A percentile compares a stretch with the other conserved stretches of the same genome.
These are phyloP conservation scores for Melanotaenia duboulayi DNA, from an alignment of 2,113 vertebrate genomes.

Conservation along the genomic window DNA sequence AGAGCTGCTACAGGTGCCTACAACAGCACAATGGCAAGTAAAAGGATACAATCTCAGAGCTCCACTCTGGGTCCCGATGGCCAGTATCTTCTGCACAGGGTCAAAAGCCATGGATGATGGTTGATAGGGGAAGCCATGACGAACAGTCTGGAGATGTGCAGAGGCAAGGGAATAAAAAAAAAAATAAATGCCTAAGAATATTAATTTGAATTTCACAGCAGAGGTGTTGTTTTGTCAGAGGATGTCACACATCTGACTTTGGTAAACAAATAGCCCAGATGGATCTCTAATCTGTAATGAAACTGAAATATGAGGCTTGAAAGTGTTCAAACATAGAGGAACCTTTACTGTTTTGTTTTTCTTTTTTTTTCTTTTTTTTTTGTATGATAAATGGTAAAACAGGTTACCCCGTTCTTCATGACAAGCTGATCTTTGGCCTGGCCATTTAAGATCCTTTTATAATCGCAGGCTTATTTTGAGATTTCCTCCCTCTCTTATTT, in stretches of 20 bases:
- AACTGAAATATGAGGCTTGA: slow-evolving; percentile 37
- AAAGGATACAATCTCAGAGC: slow-evolving; percentile 99
- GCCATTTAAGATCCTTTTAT: slow-evolving; percentile 56
- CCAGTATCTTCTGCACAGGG: slow-evolving; percentile 99
- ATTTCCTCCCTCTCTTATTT: slow-evolving; percentile 40
- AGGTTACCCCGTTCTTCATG: slow-evolving; percentile 13
- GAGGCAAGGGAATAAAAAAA: slow-evolving; percentile 44
- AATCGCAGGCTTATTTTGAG: slow-evolving; percentile 65
- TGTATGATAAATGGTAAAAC: too few species aligned
- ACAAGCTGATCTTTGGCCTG: slow-evolving; percentile 41
- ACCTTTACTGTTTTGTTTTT: not conserved
- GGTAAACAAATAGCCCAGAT: slow-evolving; percentile 58
- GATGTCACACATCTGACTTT: slow-evolving; percentile 53
- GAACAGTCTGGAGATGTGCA: slow-evolving; percentile 89
- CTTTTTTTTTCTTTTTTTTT: not conserved
- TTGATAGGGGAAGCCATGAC: slow-evolving; percentile 98
- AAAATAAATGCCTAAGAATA: slow-evolving; percentile 25
- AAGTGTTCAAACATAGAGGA: slow-evolving; percentile 23
- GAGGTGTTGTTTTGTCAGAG: slow-evolving; percentile 54
- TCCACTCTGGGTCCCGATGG: slow-evolving; percentile 94
- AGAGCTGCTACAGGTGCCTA: slow-evolving; percentile 15
- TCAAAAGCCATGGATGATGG: slow-evolving; percentile 98
- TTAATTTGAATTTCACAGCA: slow-evolving; percentile 60
- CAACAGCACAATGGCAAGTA: slow-evolving; percentile 37
- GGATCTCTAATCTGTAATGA: slow-evolving; percentile 51